Conservation (phyloP, 2,888 invertebrate genomes). For the Danaus chrysippus region DNA sequence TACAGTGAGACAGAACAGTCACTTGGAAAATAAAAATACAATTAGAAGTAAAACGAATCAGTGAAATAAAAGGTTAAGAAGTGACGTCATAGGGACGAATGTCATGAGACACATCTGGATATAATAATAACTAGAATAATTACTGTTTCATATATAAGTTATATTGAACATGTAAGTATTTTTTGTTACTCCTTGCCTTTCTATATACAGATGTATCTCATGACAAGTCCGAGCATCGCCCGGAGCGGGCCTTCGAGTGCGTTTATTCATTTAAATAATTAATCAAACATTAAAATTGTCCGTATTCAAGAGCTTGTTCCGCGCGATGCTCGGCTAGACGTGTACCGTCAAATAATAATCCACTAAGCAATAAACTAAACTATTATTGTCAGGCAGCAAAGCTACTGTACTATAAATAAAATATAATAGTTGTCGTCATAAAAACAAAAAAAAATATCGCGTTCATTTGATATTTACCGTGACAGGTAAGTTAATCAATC, state of each 20-base stretch:
- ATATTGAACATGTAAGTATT: neutral
- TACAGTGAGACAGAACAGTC: constrained; percentile 1
- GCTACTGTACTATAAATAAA: constrained; percentile 41
- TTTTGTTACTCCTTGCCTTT: neutral
- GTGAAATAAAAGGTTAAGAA: constrained; percentile 1
- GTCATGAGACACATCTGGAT: neutral
- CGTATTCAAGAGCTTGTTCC: neutral
- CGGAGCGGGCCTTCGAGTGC: neutral
- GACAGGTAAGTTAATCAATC: constrained; percentile 7
- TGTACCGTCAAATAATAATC: constrained; percentile 40
- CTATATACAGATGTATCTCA: neutral
- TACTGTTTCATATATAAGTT: neutral
- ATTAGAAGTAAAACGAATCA: neutral
- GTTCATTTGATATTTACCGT: constrained; percentile 24
- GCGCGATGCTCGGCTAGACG: constrained; percentile 27
- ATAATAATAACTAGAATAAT: neutral
- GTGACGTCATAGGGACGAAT: constrained; percentile 4
- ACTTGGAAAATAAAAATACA: neutral
- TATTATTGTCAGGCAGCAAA: constrained; percentile 69
- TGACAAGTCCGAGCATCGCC: neutral
- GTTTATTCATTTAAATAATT: neutral
- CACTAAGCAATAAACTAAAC: constrained; percentile 48
- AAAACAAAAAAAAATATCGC: constrained; percentile 12
- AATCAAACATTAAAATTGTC: neutral
- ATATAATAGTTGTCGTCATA: constrained; percentile 37